Percentiles rank a stretch among this genome's conserved stretches.
phyloP scores from a whole-genome alignment of 1,140 invertebrate species.

The Catajapyx aquilonaris region DNA sequence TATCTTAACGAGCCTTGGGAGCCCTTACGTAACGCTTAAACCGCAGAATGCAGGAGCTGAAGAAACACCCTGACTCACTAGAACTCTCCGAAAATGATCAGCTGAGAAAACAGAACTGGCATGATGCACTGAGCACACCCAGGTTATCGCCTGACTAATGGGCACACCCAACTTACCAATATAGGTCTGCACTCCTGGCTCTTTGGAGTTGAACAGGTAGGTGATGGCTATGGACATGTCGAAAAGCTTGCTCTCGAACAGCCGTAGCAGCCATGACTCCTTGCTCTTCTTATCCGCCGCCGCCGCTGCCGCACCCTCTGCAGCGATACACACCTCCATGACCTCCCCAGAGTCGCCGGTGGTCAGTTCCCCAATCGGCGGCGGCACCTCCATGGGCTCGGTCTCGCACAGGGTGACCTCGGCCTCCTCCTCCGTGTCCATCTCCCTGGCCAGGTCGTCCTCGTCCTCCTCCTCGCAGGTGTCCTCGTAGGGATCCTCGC shows the following conservation, averaged over 20 bases:
- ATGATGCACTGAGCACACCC: too few relatives aligned
- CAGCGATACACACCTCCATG: slow-evolving; percentile 12
- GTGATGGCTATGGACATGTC: slow-evolving; percentile 95
- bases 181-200: slow-evolving; percentile 88
- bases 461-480: slow-evolving; percentile 22
- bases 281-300: slow-evolving; percentile 5
- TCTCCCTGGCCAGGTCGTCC: slow-evolving; percentile 21
- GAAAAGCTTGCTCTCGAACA: slow-evolving; percentile 93
- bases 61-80: too few relatives aligned
- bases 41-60: slow-evolving; percentile 5
- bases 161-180: slow-evolving; percentile 63
- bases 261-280: slow-evolving; percentile 43
- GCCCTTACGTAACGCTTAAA: not conserved
- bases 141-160: too few relatives aligned
- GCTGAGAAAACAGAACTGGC: too few relatives aligned
- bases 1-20: too few relatives aligned
- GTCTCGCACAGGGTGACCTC: too few relatives aligned
- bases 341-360: slow-evolving; percentile 8
- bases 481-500: too few relatives aligned
- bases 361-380: slow-evolving; percentile 7
- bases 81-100: too few relatives aligned
- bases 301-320: slow-evolving; percentile 12
- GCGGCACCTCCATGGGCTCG: not conserved
- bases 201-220: slow-evolving; percentile 96
- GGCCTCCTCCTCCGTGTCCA: slow-evolving; percentile 14